Evolutionary conservation across 2,113 vertebrate genomes (phyloP).

Genomic region (Nerophis ophidion): DNA sequence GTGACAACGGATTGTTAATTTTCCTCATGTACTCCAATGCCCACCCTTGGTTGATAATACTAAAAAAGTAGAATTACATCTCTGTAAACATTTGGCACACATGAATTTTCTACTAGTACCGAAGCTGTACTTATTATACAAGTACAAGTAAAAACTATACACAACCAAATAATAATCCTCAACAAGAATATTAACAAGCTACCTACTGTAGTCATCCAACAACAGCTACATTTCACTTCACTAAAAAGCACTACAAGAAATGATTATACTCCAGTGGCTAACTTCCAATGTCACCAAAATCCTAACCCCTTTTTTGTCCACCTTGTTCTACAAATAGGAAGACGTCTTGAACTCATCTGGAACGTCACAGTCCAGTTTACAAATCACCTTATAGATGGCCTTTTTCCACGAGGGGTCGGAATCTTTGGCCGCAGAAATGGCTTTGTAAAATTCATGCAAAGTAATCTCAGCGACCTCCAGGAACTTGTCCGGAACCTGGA

Average conservation of each 20-base stretch:
- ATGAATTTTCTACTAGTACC: constrained; percentile 34
- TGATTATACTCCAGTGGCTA: constrained; percentile 25
- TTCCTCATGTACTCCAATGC: background rate
- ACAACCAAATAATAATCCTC: constrained; percentile 36
- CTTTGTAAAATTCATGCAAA: constrained; percentile 88
- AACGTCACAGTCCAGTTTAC: constrained; percentile 91
- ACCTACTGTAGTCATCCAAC: background rate
- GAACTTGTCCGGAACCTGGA: constrained; percentile 87
- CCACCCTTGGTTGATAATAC: background rate
- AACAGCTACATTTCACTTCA: constrained; percentile 51
- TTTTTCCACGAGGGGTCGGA: constrained; percentile 95
- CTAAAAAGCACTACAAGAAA: constrained; percentile 57
- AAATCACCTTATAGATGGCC: constrained; percentile 97
- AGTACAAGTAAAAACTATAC: constrained; percentile 29
- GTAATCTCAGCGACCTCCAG: constrained; percentile 89
- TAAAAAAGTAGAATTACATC: constrained; percentile 25
- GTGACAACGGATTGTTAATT: background rate
- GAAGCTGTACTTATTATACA: constrained; percentile 31
- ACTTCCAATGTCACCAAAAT: constrained; percentile 9
- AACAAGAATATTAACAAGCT: constrained; percentile 9
- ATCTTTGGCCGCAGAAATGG: constrained; percentile 83
- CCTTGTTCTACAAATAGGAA: constrained; percentile 66
- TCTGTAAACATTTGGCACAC: constrained; percentile 42
- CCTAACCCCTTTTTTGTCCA: constrained; percentile 2
- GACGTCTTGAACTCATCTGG: constrained; percentile 87